Conservation (phyloP, 2,113 vertebrate genomes). For the Sylvicapra grimmia region DNA sequence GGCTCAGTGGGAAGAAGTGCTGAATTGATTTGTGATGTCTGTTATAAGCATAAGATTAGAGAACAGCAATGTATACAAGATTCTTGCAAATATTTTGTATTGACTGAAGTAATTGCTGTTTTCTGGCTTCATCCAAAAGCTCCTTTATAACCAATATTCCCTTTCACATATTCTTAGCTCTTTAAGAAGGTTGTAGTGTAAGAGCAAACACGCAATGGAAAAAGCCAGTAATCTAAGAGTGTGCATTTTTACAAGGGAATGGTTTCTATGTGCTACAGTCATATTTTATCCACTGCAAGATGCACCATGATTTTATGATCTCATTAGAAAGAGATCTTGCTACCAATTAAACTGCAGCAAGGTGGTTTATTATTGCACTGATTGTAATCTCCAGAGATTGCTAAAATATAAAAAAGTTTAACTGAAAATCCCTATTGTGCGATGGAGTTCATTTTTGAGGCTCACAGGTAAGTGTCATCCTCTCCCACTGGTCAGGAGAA, state of each 20-base stretch:
- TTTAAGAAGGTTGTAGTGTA: not conserved
- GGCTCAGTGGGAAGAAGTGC: not conserved
- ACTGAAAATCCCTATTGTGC: not conserved
- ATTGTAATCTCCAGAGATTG: not conserved
- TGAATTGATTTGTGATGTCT: slow-evolving; percentile 21
- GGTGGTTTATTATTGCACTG: not conserved
- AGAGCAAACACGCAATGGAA: not conserved
- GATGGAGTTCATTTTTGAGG: not conserved
- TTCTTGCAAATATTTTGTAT: not conserved
- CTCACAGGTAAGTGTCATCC: not conserved
- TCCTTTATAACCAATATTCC: not conserved
- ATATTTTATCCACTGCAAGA: not conserved
- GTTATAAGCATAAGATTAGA: not conserved
- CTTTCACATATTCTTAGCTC: not conserved
- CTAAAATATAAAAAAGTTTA: not conserved
- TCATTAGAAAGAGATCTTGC: not conserved
- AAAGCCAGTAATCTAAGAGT: not conserved
- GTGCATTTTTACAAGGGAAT: not conserved
- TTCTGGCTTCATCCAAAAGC: not conserved
- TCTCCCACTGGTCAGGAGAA: not conserved
- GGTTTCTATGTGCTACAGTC: not conserved
- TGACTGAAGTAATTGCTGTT: not conserved
- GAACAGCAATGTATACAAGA: not conserved
- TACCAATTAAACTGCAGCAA: not conserved
- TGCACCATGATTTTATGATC: not conserved